Base-by-base conservation (phyloP, 2,888 invertebrate species). In the Drosophila stalkeri region DNA sequence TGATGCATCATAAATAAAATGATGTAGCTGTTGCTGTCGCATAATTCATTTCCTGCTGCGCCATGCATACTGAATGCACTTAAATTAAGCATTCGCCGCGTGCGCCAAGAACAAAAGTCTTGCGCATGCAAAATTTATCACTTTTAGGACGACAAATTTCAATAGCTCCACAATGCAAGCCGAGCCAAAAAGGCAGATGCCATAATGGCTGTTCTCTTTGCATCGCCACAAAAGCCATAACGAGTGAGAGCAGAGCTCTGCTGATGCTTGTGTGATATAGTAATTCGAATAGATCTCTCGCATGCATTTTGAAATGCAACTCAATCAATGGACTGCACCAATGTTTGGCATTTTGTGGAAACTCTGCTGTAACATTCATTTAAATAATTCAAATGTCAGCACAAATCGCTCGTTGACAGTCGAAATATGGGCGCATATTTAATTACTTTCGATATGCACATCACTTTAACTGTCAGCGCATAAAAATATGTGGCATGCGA, bases 301-400 rank as follows among this genome's bases (percentile, higher is more conserved):
- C 67, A 47, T 61, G 44, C 35, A 41, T n/a, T 51, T 41, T 39
- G 51, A 44, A 69, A 76, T 72, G 64, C 59, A 70, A 67, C 65
- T 67, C 66, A 64, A 70, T 70, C 71, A 68, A 59, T 47, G 55
- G 27, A 7, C 35, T 35, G 23, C 23, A 27, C 72, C 33, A 55
- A 37, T 37, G 20, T 39, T 43, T 41, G 33, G 27, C 20, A 37
- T 31, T 54, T 31, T 44, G 31, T 43, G 55, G 35, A 47, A 64
- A 67, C 67, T 57, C 31, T 35, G 37, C 35, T 27, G 46, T 11
- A 66, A 69, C 37, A 64, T 61, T 33, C 60, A 75, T 80, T 83
- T 77, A 44, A 83, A 86, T 83, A 77, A 83, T 83, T 86, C 70
- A 83, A 77, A 35, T 65, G 70, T 65, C 67, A 63, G 37, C 52